Evolutionary conservation across 2,888 invertebrate genomes (phyloP).

Genomic region (Lacanobia wlatinum): DNA sequence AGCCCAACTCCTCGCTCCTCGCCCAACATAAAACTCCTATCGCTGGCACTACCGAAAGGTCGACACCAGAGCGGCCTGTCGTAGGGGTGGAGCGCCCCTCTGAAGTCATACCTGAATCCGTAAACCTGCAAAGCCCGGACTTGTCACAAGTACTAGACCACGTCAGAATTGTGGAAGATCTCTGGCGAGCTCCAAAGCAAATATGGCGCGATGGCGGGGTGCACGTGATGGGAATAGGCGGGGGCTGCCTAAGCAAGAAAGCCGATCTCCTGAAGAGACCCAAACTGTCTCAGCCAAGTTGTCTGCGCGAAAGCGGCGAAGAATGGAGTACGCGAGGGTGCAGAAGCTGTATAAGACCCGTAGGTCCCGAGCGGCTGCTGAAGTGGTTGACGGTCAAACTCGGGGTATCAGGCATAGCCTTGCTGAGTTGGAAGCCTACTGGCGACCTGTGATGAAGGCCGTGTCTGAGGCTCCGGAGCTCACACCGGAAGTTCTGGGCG

Average conservation of each 20-base stretch:
- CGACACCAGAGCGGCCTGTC: neutral
- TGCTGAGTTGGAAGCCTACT: conserved; percentile 37
- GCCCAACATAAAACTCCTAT: too few species aligned
- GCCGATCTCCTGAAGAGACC: neutral
- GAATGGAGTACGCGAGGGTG: conserved; percentile 23
- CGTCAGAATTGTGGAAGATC: too few species aligned
- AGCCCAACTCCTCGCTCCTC: too few species aligned
- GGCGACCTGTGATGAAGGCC: conserved; percentile 41
- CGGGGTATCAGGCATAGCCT: conserved; percentile 1
- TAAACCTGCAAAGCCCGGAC: neutral
- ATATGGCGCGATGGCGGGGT: conserved; percentile 11
- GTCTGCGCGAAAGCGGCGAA: neutral
- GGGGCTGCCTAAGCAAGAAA: conserved; percentile 8
- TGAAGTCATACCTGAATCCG: neutral
- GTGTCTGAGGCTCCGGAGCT: conserved; percentile 45
- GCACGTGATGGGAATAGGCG: neutral
- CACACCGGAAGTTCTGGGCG: conserved; percentile 20
- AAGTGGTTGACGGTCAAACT: conserved; percentile 18
- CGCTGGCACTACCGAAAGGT: neutral
- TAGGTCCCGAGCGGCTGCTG: conserved; percentile 20
- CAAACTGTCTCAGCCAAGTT: neutral
- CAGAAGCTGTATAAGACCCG: conserved; percentile 9
- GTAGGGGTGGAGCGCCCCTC: fast-evolving
- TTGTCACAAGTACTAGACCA: neutral
- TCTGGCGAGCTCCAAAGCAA: too few species aligned